Evolutionary conservation across 2,888 invertebrate genomes (phyloP), one percentile per base, ranked within the genome.

Genomic region (Teleiodes luculella): DNA sequence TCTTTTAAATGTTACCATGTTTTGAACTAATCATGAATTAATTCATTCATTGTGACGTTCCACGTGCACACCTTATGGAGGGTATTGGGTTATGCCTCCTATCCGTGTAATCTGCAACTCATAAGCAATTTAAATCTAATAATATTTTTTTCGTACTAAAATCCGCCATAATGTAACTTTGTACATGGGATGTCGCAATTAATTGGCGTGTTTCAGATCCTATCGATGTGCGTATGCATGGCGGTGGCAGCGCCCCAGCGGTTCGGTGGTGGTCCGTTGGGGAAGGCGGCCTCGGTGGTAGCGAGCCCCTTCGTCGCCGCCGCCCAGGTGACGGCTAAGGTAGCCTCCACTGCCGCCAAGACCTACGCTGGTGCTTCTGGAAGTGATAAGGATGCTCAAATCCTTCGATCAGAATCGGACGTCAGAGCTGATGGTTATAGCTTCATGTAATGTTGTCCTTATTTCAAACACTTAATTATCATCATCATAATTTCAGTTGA

Each of bases 371-470:
- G 6, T 3, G 6, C 7, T 1, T 14, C 31, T 46, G 46, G 31
- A 7, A 46, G 16, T 14, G 46, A 30, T 1, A 11, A 8, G 4
- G 16, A 1, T 6, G 46, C 76, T 6, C 36, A 41, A 3, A 57
- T 76, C 28, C 16, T 80, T 20, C 68, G 70, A 33, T 67, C 65
- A 0, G 72, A 70, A 0, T 56, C 61, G 6, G 68, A 74, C 1
- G 63, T 76, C 11, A 47, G n/a, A 2, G 13, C 64, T 13, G 66
- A 76, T 0, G 67, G 76, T 7, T 82, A 45, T 65, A 58, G 50
- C 16, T 76, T 66, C 56, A n/a, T 0, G 81, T 81, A 58, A 74
- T 68, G 64, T 47, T 18, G 4, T 6, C 14, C 16, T 37, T 16
- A 14, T 14, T 7, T 2, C n/a, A 13, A 13, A 6, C 33, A 11